Evolutionary conservation across 1,140 invertebrate species (phyloP).

Genomic region (Brachystomella parvula): DNA sequence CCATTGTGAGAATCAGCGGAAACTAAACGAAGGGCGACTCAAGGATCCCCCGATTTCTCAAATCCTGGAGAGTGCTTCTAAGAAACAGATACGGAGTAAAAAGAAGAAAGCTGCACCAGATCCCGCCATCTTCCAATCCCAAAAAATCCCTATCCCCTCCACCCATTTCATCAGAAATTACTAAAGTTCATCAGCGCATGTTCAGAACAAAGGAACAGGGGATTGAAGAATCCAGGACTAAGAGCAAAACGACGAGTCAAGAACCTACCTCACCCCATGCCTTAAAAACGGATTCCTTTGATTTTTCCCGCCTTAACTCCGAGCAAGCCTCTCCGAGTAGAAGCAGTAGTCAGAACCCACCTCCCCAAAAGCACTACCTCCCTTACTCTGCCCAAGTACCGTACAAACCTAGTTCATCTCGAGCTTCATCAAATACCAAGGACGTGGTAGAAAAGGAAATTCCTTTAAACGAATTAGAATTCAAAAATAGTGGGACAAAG

Average conservation of each 20-base stretch:
- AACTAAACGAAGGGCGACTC: slow-evolving; percentile 39
- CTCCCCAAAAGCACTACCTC: neutral
- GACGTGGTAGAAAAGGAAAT: neutral
- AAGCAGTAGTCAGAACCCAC: neutral
- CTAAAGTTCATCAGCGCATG: slow-evolving; percentile 42
- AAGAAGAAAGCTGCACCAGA: slow-evolving; percentile 58
- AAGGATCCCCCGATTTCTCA: slow-evolving; percentile 17
- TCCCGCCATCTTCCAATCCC: slow-evolving; percentile 46
- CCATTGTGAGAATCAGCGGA: neutral
- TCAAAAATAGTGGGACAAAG: slow-evolving; percentile 35
- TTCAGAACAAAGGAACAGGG: slow-evolving; percentile 66
- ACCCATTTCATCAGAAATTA: neutral
- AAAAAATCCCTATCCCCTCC: slow-evolving; percentile 1
- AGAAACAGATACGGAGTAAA: slow-evolving; percentile 46
- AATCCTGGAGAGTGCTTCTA: slow-evolving; percentile 41
- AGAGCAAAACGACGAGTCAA: neutral
- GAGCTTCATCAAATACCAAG: neutral
- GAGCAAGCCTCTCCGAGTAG: neutral
- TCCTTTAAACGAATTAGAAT: neutral
- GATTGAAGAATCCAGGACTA: slow-evolving; percentile 45
- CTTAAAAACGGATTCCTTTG: slow-evolving; percentile 9
- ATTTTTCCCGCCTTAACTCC: neutral
- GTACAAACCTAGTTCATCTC: neutral
- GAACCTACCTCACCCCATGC: neutral
- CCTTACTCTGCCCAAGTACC: neutral